Evolutionary conservation across 2,797 vertebrate genomes (phyloP), one percentile per base, ranked within the genome.

Genomic region (Pseudochaenichthys georgianus): DNA sequence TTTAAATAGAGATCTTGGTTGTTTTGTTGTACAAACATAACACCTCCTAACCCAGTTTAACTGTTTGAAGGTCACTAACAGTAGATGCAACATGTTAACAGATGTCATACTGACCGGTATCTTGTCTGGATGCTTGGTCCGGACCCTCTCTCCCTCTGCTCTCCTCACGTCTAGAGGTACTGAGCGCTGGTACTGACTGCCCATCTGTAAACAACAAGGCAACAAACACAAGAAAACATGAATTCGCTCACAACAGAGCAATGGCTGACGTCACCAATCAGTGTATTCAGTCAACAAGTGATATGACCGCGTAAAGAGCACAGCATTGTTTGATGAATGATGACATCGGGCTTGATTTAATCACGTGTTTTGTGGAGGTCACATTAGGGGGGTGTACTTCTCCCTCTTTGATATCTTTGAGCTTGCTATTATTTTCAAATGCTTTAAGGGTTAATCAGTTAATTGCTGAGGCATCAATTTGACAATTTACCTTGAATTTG

Each of bases 101-200:
- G 52, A 41, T 21, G 16, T 78, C 42, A 75, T 13, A 92, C 94
- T 90, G n/a, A 96, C 95, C 51, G 95, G 95, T 85, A 96, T 95
- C 81, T 96, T 96, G 87, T 96, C 95, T 3, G 95, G 95, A 89
- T 96, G 95, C 63, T 96, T 96, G 59, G 94, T 88, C 51, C 95
- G 93, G 43, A 96, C 95, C 81, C 94, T 86, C 87, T 95, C 95
- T 23, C 95, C 95, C 83, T 96, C 95, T 5, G 92, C 92, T 92
- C 93, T 95, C 91, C 95, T 94, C 77, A 95, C 94, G 80, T 95
- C 94, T 5, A 95, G 87, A 13, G 95, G 94, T 23, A 95, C 94
- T 43, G 90, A 88, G 73, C 93, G 93, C 86, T 96, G 94, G 84
- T 96, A 96, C 74, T 94, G 94, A 80, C 95, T 95, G 75, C 82